These are phyloP conservation scores for Crypturellus undulatus DNA, from an alignment of 2,113 vertebrate genomes.

Conservation along the genomic window DNA sequence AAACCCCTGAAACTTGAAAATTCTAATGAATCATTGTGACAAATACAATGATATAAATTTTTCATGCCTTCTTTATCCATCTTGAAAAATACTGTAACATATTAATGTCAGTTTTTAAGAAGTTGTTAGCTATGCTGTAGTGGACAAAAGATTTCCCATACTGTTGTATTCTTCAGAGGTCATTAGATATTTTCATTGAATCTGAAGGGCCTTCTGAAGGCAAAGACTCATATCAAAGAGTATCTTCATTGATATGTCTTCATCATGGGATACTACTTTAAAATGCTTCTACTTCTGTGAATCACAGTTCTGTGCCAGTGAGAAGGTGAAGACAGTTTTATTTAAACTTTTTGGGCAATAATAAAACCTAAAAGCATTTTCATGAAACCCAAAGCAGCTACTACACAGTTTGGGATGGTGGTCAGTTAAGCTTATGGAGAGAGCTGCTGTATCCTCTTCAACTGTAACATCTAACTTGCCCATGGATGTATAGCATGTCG, in stretches of 20 bases:
- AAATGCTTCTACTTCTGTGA: background rate
- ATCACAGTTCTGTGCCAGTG: background rate
- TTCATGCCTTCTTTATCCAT: background rate
- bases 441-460: background rate
- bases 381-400: background rate
- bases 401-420: background rate
- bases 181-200: background rate
- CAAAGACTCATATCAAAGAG: background rate
- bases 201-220: background rate
- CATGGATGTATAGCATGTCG: background rate
- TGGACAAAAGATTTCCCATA: background rate
- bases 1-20: no score
- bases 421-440: background rate
- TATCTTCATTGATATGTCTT: background rate
- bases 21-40: fast-evolving
- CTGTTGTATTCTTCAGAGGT: background rate
- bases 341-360: background rate
- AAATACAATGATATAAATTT: background rate
- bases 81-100: no score
- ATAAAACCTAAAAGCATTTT: background rate
- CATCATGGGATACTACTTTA: background rate
- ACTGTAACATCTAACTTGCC: background rate
- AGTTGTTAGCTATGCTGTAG: background rate
- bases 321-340: background rate
- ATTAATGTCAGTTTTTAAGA: background rate